These are phyloP conservation scores for Acrobasis consociella DNA, from an alignment of 2,888 invertebrate species.

Conservation along the genomic window DNA sequence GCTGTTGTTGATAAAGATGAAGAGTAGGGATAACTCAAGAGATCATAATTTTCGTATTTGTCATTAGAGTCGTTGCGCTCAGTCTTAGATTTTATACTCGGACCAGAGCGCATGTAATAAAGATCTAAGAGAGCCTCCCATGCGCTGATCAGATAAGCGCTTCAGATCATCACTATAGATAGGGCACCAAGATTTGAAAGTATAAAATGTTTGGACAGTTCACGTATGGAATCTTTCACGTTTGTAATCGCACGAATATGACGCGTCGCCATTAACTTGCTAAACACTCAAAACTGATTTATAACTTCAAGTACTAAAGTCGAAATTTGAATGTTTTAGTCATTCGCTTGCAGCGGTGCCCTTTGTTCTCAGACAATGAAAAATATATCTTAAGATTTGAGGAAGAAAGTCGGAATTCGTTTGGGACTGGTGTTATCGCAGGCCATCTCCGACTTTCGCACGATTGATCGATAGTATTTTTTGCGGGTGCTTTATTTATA, in stretches of 20 bases:
- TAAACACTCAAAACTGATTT: constrained; percentile 41
- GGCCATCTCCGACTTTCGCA: constrained; percentile 77
- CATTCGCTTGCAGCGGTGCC: constrained; percentile 42
- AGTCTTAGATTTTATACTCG: background rate
- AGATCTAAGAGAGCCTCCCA: constrained; percentile 77
- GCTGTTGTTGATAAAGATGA: no score
- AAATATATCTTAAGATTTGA: constrained; percentile 45
- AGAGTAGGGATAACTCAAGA: no score
- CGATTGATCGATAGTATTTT: constrained; percentile 83
- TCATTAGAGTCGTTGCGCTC: background rate
- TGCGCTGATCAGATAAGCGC: constrained; percentile 74
- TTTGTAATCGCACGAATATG: constrained; percentile 73
- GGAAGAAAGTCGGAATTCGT: constrained; percentile 42
- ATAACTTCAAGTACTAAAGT: constrained; percentile 40
- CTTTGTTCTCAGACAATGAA: constrained; percentile 41
- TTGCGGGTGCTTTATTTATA: constrained; percentile 79
- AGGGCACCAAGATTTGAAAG: constrained; percentile 77
- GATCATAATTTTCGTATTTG: background rate
- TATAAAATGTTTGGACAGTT: constrained; percentile 82
- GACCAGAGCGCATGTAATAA: constrained; percentile 69
- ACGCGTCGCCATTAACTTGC: constrained; percentile 49
- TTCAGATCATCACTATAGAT: constrained; percentile 80
- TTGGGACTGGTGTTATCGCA: constrained; percentile 53
- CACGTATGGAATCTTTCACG: constrained; percentile 79
- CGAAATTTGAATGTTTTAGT: constrained; percentile 37